Conservation (phyloP, 2,888 invertebrate genomes). For the Sympetrum striolatum region DNA sequence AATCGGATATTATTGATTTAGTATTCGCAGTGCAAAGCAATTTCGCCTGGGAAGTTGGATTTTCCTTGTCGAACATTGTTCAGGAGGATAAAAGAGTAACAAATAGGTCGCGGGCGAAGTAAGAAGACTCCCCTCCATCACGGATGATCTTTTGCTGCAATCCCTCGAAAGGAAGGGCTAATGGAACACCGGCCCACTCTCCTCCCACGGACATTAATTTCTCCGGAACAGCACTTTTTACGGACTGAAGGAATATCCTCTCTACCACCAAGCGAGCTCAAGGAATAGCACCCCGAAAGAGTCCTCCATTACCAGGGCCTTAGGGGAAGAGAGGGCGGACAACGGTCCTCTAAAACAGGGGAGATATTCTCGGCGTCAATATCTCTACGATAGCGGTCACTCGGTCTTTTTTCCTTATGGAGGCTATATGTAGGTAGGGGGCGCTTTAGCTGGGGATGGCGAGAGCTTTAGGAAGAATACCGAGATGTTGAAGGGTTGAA, state of each 20-base stretch:
- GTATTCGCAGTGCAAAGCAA: no score
- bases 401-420: neutral
- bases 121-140: neutral
- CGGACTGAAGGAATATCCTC: constrained; percentile 9
- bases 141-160: neutral
- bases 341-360: constrained; percentile 28
- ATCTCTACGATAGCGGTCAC: constrained; percentile 31
- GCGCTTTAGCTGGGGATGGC: neutral
- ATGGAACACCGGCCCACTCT: neutral
- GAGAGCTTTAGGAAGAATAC: constrained; percentile 31
- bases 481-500: constrained; percentile 38
- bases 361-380: constrained; percentile 1
- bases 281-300: neutral
- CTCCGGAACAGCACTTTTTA: constrained; percentile 25
- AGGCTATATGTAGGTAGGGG: neutral
- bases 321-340: neutral
- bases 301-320: constrained; percentile 17
- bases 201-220: constrained; percentile 21
- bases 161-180: neutral
- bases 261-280: no score
- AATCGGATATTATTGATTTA: no score
- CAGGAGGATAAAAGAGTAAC: neutral
- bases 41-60: no score
- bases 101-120: neutral
- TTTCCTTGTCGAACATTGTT: neutral